Evolutionary conservation across 2,888 invertebrate species (phyloP), one percentile per base, ranked within the genome.

Genomic region (Campaea margaritaria): DNA sequence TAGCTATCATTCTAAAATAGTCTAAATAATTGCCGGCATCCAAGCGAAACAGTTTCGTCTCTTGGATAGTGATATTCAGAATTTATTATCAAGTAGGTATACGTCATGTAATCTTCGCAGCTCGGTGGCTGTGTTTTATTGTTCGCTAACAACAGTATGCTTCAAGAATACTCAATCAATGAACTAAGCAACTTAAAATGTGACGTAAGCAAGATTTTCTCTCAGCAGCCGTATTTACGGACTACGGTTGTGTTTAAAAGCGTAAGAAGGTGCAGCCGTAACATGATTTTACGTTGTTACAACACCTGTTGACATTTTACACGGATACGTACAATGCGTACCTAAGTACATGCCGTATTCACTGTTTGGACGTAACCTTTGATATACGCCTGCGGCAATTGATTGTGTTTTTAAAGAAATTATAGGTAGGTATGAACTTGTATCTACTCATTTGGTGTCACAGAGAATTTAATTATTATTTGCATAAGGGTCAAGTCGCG

Each of bases 221-320:
- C 51, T 51, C 28, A 31, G 31, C 46, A 14, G 45, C 42, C 31
- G 38, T 54, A 50, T 54, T 46, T 28, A 51, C 36, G 34, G 41
- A 12, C 12, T 50, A 50, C 38, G 39, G 21, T 21, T 54, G 50
- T 54, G 14, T 16, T 47, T 53, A 49, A 48, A 47, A 16, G 51
- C 38, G 34, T 56, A 61, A 61, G 55, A 48, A 51, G 55, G 55
- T 61, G 55, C 44, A 55, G 59, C 42, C 55, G 46, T 45, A 49
- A 46, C 50, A 36, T 58, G 28, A 54, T 58, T 60, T 52, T 58
- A 49, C 51, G 58, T 45, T 54, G 65, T 75, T 74, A 66, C 73
- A 67, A 67, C 70, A 75, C 62, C 53, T 51, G 58, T 65, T 73
- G 75, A 69, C 75, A 74, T 74, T 74, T 73, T 65, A 67, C 61